Percentiles rank a stretch among this genome's conserved stretches.
phyloP scores from a whole-genome alignment of 2,888 invertebrate genomes.

The Pedicia rivosa region DNA sequence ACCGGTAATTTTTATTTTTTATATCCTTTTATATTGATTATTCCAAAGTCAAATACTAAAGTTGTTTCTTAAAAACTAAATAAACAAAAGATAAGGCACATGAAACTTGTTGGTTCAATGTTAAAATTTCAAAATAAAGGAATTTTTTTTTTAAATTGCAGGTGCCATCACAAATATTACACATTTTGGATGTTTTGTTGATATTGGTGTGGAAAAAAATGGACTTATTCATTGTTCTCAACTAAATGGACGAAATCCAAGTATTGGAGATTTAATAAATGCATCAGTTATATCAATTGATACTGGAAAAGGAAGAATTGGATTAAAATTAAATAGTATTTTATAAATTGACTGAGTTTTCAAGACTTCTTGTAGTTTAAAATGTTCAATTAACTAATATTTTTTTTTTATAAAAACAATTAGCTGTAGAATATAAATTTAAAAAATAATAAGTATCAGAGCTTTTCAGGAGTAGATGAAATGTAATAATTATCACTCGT shows the following conservation, averaged over 20 bases:
- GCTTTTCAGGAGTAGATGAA: no score
- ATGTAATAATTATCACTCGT: no score
- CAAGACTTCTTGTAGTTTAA: no score
- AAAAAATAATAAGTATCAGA: no score
- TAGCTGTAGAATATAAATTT: no score
- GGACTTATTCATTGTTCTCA: conserved; percentile 54
- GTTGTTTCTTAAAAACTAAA: no score
- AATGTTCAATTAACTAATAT: no score
- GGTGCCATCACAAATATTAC: conserved; percentile 77
- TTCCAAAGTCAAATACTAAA: conserved; percentile 1
- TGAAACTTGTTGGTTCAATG: no score
- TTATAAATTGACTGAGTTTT: no score
- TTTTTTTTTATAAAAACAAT: no score
- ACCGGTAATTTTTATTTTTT: conserved; percentile 34
- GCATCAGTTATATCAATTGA: conserved; percentile 45
- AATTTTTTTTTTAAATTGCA: conserved; percentile 18
- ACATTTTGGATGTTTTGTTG: conserved; percentile 84
- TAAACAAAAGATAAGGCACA: no score
- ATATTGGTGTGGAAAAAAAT: conserved; percentile 57
- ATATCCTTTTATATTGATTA: not conserved
- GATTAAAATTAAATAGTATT: conserved; percentile 34
- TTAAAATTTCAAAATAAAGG: no score
- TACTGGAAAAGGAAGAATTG: conserved; percentile 37
- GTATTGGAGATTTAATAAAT: conserved; percentile 51
- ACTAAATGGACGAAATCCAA: conserved; percentile 37